phyloP scores from a whole-genome alignment of 2,113 vertebrate genomes.

The Eulemur rufifrons region DNA sequence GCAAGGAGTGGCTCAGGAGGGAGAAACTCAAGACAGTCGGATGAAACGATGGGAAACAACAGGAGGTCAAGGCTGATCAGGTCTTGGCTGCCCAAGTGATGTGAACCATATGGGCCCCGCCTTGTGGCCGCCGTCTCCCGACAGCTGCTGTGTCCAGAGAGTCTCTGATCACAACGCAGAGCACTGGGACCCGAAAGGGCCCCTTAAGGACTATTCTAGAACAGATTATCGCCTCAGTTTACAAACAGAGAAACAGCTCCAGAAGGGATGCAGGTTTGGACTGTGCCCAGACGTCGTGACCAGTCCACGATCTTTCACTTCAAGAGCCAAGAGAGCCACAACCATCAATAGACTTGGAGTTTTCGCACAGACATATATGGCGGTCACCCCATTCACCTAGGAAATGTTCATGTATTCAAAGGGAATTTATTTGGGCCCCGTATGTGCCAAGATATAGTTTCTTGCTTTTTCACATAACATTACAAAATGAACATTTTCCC shows the following conservation, averaged over 20 bases:
- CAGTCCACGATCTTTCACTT: background rate
- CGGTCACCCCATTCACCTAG: background rate
- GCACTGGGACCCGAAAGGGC: background rate
- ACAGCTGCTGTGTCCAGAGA: background rate
- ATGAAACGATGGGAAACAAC: constrained; percentile 70
- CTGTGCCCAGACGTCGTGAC: background rate
- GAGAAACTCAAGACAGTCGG: constrained; percentile 70
- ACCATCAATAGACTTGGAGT: background rate
- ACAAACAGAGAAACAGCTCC: background rate
- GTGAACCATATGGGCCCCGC: background rate
- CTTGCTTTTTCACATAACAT: background rate
- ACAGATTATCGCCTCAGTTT: background rate
- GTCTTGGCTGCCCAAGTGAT: constrained; percentile 38
- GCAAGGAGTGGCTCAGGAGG: constrained; percentile 67
- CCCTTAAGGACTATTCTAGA: background rate
- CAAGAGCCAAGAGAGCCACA: background rate
- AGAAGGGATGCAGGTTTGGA: background rate
- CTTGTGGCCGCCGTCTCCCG: background rate
- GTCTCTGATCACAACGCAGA: background rate
- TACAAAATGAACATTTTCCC: background rate
- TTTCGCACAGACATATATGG: background rate
- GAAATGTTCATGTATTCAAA: background rate
- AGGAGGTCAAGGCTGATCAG: constrained; percentile 66
- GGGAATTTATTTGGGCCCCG: background rate
- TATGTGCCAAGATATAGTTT: background rate